Evolutionary conservation across 2,113 vertebrate genomes (phyloP), one percentile per base, ranked within the genome.

Genomic region (Peromyscus californicus): DNA sequence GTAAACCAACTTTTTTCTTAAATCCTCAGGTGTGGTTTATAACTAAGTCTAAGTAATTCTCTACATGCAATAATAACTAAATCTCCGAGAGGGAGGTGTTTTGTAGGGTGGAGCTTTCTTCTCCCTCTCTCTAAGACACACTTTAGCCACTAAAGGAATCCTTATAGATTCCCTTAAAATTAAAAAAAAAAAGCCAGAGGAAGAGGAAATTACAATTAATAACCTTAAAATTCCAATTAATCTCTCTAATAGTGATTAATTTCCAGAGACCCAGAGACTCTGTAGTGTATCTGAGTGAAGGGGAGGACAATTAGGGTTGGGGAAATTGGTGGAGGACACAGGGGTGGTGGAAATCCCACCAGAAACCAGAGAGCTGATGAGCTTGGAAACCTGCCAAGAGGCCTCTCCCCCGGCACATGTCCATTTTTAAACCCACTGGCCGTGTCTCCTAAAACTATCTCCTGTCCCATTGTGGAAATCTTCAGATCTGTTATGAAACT

Each of bases 171-270:
- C 69, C 36, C 63, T 96, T 74, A 98, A 96, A 95, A 97, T 98
- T 96, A 85, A 97, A 96, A 95, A 96, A 97, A 95, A 96, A 98
- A 96, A 76, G 85, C 59, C 75, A 94, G 93, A 89, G 54, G 70
- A 97, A 97, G 86, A 97, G 91, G 95, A 97, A 96, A 98, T 97
- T 95, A 96, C 96, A 98, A 96, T 97, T 95, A 97, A 97, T 96
- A 95, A 74, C 93, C 91, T 96, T 93, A 78, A 97, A 93, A 95
- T 98, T 97, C 98, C 97, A 98, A 97, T 98, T 97, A 98, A 97
- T 98, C 97, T 95, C 96, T 97, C 96, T 91, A 97, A 96, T 97
- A 97, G 97, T 98, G 98, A 98, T 98, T 98, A 97, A 98, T 98
- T 98, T 97, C 97, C 78, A 98, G 97, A 98, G 97, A 98, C 95